Conservation (phyloP, 2,113 vertebrate species). For the Asarcornis scutulata region DNA sequence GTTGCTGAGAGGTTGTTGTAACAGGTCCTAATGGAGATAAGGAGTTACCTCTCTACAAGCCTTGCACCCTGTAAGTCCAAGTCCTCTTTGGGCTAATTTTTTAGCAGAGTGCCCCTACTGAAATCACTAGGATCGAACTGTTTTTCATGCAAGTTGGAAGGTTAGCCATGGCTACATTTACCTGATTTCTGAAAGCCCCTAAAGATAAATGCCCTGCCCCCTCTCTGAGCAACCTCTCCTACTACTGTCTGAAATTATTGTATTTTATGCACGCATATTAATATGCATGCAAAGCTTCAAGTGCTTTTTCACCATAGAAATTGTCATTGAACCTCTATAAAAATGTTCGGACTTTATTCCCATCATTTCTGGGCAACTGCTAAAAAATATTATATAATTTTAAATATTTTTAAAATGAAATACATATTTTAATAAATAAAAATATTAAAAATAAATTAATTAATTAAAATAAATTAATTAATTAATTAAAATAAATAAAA, state of each 20-base stretch:
- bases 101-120: background rate
- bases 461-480: too few relatives aligned
- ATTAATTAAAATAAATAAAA: background rate
- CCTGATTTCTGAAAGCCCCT: background rate
- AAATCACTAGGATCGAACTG: background rate
- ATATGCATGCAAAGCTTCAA: background rate
- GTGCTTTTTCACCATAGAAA: background rate
- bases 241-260: background rate
- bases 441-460: background rate
- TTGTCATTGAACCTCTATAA: background rate
- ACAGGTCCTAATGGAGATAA: background rate
- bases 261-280: background rate
- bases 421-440: background rate
- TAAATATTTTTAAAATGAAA: background rate
- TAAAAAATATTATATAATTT: background rate
- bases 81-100: background rate
- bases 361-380: background rate
- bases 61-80: background rate
- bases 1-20: background rate
- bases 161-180: background rate
- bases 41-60: background rate
- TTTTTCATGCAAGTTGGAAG: background rate
- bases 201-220: background rate
- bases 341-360: background rate
- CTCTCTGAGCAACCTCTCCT: background rate